These are phyloP conservation scores for Philonicus albiceps DNA, from an alignment of 2,888 invertebrate genomes.

Conservation along the genomic window DNA sequence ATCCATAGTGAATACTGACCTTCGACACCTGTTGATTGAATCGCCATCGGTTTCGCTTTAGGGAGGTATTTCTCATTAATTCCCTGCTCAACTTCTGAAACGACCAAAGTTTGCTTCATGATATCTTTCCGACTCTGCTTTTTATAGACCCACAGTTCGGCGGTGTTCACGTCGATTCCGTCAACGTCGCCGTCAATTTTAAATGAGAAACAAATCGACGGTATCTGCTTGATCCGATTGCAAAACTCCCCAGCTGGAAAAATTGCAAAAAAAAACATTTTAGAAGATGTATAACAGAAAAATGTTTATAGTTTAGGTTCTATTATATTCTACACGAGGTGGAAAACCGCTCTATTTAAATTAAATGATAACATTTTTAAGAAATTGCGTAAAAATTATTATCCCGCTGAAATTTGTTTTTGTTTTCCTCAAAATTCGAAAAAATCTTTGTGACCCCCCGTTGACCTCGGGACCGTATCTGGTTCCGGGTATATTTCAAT, in stretches of 20 bases:
- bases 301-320: too few species aligned
- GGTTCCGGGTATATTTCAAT: conserved; percentile 8
- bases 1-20: conserved; percentile 61
- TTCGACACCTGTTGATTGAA: conserved; percentile 76
- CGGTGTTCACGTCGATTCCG: conserved; percentile 77
- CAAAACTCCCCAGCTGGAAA: conserved; percentile 66
- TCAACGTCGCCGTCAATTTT: conserved; percentile 79
- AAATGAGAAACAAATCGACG: conserved; percentile 79
- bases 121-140: conserved; percentile 48
- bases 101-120: conserved; percentile 74
- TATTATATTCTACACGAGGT: too few species aligned
- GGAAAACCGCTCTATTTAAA: background rate
- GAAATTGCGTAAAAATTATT: background rate
- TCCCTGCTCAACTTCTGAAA: conserved; percentile 83
- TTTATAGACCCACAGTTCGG: conserved; percentile 84
- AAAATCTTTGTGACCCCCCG: background rate
- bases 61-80: conserved; percentile 72
- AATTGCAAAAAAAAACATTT: background rate
- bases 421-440: background rate
- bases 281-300: too few species aligned
- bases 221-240: conserved; percentile 61
- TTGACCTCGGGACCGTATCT: background rate
- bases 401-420: background rate
- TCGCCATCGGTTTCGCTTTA: conserved; percentile 81
- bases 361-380: background rate